Base-by-base conservation (phyloP, 1,140 invertebrate species). In the Nymphalis io region DNA sequence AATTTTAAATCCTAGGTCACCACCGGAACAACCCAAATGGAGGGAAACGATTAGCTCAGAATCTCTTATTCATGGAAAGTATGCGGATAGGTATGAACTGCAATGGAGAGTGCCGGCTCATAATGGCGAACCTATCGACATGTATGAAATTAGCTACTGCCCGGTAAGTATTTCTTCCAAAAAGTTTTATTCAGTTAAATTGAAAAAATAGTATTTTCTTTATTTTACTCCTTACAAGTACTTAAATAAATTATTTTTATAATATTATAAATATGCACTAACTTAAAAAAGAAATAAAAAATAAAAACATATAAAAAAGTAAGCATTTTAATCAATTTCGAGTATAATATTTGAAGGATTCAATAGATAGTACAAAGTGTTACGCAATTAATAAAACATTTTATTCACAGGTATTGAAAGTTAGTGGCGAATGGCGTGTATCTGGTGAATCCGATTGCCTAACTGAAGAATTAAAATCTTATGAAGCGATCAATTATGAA, bases 51-150 rank as follows among this genome's bases (percentile, higher is more conserved):
- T 86, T 59, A 86, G 86, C 68, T 83, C 88, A 23, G 82, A 88
- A 82, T 85, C 88, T 42, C 75, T 92, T 66, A 76, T 88, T 51
- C 85, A 89, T 70, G 89, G 88, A 48, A 88, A 93, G 38, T 97
- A 94, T 87, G 94, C 94, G 27, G 94, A 96, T 89, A 94, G 94
- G 78, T 97, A 95, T 84, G 95, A 97, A 82, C 80, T 98, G 1
- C 93, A 94, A 78, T 98, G 97, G 97, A 94, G 93, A 64, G 94
- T 95, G 40, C 96, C 97, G 0, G 94, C 94, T 13, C 95, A 98
- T 82, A 98, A 98, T 89, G 97, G 97, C 3, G 96, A 97, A 89
- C 95, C 94, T 2, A 98, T 98, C 78, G 95, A 97, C 76, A 92
- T 92, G 80, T 98, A 98, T 90, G 92, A 95, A 84, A 94, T 98